Percentiles rank a stretch among this genome's conserved stretches.
Evolutionary conservation across 2,888 invertebrate species (phyloP).

Genomic region (Parasteatoda lunata): DNA sequence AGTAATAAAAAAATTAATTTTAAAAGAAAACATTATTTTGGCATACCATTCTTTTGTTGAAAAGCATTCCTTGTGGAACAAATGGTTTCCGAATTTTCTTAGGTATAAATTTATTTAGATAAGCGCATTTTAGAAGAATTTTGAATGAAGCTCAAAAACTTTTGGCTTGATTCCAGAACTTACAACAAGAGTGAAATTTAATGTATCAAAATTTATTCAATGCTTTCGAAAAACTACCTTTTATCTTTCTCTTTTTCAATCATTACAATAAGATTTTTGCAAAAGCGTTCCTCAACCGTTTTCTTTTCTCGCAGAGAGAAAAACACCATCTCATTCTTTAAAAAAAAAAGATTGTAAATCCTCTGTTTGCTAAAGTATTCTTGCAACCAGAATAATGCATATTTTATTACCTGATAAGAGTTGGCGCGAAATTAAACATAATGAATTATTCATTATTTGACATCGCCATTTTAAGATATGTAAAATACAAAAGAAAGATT

Average conservation of each 20-base stretch:
- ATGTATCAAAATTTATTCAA: conserved; percentile 22
- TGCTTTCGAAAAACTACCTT: background rate
- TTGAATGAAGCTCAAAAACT: background rate
- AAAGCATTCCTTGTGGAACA: background rate
- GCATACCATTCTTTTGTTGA: too few species aligned
- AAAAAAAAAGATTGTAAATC: background rate
- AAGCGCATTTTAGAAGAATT: background rate
- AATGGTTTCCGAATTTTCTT: background rate
- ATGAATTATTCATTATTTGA: conserved; percentile 9
- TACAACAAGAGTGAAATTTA: conserved; percentile 15
- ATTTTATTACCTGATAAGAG: conserved; percentile 19
- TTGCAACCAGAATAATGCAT: conserved; percentile 4
- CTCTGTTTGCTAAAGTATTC: conserved; percentile 14
- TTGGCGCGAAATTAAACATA: background rate
- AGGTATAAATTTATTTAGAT: background rate
- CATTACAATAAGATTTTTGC: background rate
- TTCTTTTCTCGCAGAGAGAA: background rate
- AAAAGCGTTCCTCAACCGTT: background rate
- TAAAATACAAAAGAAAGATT: too few species aligned
- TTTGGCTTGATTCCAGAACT: conserved; percentile 33
- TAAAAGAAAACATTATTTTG: too few species aligned
- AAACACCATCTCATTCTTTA: background rate
- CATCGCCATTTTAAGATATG: background rate
- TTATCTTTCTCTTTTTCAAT: background rate
- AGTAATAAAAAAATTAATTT: too few species aligned